Percentiles rank a stretch among this genome's conserved stretches.
These are phyloP conservation scores for Melanotaenia parkinsoni DNA, from an alignment of 2,797 vertebrate species.

Conservation along the genomic window DNA sequence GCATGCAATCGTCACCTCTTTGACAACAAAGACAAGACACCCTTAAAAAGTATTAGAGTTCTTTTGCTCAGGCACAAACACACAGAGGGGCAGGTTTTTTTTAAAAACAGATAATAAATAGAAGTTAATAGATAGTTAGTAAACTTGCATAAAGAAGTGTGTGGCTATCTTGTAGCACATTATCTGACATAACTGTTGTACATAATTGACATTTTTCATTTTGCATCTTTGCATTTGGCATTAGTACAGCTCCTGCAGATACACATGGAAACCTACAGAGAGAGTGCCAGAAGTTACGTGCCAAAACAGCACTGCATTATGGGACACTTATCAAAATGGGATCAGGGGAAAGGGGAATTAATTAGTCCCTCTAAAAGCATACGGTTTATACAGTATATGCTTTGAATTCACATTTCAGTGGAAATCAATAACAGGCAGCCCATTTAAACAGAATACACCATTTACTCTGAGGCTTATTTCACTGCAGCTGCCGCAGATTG, in stretches of 20 bases:
- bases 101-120: not conserved
- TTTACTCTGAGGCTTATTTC: slow-evolving; percentile 42
- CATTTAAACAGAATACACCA: slow-evolving; percentile 44
- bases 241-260: slow-evolving; percentile 9
- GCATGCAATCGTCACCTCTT: slow-evolving; percentile 16
- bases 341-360: slow-evolving; percentile 42
- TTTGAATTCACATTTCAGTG: slow-evolving; percentile 47
- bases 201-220: slow-evolving; percentile 34
- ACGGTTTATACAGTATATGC: slow-evolving; percentile 8
- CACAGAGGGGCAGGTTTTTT: not conserved
- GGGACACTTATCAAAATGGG: slow-evolving; percentile 41
- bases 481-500: slow-evolving; percentile 42
- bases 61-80: not conserved
- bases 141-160: slow-evolving; percentile 30
- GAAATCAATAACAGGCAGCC: slow-evolving; percentile 54
- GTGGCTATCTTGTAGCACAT: not conserved
- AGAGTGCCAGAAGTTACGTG: slow-evolving; percentile 29
- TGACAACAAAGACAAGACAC: slow-evolving; percentile 51
- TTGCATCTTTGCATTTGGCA: slow-evolving; percentile 26
- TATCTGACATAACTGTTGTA: not conserved
- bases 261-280: slow-evolving; percentile 34
- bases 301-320: slow-evolving; percentile 29
- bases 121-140: not conserved
- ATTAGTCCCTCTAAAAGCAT: slow-evolving; percentile 24
- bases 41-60: slow-evolving; percentile 42